Percentiles rank a stretch among this genome's conserved stretches.
These are phyloP conservation scores for Cantharis lateralis DNA, from an alignment of 2,888 invertebrate genomes.

Conservation along the genomic window DNA sequence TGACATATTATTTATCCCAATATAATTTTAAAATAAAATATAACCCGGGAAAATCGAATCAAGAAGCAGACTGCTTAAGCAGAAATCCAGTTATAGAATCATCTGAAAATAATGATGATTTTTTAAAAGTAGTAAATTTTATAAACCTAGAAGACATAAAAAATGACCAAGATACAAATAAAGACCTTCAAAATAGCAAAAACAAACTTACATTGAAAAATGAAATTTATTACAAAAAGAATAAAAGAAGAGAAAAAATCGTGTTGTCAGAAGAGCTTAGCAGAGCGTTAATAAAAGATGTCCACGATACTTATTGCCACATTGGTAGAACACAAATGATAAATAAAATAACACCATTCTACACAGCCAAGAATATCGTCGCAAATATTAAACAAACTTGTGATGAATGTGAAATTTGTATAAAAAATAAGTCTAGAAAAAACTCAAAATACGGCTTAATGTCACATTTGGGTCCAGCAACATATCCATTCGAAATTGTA, in stretches of 20 bases:
- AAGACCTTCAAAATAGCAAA: background rate
- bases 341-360: background rate
- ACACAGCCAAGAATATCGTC: constrained; percentile 8
- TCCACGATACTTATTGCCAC: background rate
- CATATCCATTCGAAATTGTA: constrained; percentile 41
- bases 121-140: background rate
- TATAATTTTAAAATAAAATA: constrained; percentile 35
- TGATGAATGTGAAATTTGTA: constrained; percentile 34
- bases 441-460: constrained; percentile 32
- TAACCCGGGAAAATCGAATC: background rate
- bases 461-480: constrained; percentile 35
- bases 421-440: constrained; percentile 42
- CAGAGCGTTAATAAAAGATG: too few relatives aligned
- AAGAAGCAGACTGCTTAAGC: background rate
- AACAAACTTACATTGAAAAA: too few relatives aligned
- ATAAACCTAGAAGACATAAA: background rate
- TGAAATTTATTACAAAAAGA: too few relatives aligned
- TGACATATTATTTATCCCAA: constrained; percentile 33
- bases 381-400: constrained; percentile 21
- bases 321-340: background rate
- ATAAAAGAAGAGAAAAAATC: too few relatives aligned
- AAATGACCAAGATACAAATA: background rate
- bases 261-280: too few relatives aligned
- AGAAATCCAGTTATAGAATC: constrained; percentile 1
- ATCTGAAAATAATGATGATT: constrained; percentile 7